A percentile compares a stretch with the other conserved stretches of the same genome.
Conservation (phyloP, 2,797 vertebrate genomes). For the Allochrocebus solatus region DNA sequence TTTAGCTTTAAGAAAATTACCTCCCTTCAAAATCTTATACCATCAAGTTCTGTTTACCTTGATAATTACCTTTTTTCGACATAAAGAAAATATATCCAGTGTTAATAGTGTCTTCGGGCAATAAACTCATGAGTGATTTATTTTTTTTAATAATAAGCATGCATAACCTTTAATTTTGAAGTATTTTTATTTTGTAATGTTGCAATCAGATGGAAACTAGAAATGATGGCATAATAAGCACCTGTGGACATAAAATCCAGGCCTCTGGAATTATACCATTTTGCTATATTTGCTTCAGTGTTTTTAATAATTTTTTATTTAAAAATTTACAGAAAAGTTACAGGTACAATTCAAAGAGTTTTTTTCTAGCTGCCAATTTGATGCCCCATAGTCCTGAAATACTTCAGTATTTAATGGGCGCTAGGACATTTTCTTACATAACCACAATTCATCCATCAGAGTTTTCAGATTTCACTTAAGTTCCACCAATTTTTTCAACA, state of each 20-base stretch:
- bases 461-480: not conserved
- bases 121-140: constrained; percentile 13
- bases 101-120: not conserved
- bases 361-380: not conserved
- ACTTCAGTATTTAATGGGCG: not conserved
- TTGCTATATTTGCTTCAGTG: not conserved
- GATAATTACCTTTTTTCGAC: constrained; percentile 13
- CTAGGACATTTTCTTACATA: constrained; percentile 2
- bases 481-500: not conserved
- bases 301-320: constrained; percentile 26
- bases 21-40: not conserved
- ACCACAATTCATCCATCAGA: not conserved
- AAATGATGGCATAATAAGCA: not conserved
- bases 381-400: not conserved
- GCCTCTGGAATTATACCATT: constrained; percentile 2
- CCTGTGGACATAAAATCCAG: not conserved
- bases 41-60: not conserved
- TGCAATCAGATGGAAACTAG: not conserved
- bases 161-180: not conserved
- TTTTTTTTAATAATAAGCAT: constrained; percentile 10
- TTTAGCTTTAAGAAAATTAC: not conserved
- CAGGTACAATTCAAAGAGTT: not conserved
- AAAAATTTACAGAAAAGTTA: not conserved
- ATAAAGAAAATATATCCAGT: constrained; percentile 22
- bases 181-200: constrained; percentile 25